Evolutionary conservation across 2,797 vertebrate species (phyloP).

Genomic region (Enteromius argenteus): DNA sequence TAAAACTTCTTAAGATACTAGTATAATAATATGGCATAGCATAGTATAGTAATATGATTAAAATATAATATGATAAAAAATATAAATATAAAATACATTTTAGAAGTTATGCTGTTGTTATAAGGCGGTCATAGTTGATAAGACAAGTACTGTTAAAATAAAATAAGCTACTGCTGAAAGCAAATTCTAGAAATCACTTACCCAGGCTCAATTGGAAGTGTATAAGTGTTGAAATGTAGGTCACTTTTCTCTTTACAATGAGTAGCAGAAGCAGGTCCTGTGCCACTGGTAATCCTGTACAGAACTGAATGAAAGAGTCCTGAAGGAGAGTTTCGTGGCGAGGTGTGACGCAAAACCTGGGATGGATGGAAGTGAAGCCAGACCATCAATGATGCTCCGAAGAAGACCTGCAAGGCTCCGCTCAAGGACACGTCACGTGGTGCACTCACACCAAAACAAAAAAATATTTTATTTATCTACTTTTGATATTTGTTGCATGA

Average conservation of each 20-base stretch:
- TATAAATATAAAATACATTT: not conserved
- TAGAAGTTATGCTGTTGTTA: not conserved
- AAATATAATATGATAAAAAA: not conserved
- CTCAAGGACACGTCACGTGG: not conserved
- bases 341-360: slow-evolving; percentile 10
- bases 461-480: not conserved
- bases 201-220: not conserved
- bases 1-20: not conserved
- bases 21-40: not conserved
- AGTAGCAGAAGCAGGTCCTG: not conserved
- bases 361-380: not conserved
- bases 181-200: slow-evolving; percentile 13
- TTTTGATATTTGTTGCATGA: not conserved
- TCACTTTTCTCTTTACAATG: not conserved
- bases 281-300: not conserved
- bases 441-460: not conserved
- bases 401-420: not conserved
- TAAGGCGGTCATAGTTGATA: not conserved
- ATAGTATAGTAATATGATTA: not conserved
- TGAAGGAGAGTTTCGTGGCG: not conserved
- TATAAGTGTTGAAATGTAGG: not conserved
- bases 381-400: not conserved
- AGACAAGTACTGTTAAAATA: not conserved
- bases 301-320: slow-evolving; percentile 10
- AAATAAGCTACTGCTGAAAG: not conserved